phyloP scores from a whole-genome alignment of 2,113 vertebrate species.

The Trogon surrucura region DNA sequence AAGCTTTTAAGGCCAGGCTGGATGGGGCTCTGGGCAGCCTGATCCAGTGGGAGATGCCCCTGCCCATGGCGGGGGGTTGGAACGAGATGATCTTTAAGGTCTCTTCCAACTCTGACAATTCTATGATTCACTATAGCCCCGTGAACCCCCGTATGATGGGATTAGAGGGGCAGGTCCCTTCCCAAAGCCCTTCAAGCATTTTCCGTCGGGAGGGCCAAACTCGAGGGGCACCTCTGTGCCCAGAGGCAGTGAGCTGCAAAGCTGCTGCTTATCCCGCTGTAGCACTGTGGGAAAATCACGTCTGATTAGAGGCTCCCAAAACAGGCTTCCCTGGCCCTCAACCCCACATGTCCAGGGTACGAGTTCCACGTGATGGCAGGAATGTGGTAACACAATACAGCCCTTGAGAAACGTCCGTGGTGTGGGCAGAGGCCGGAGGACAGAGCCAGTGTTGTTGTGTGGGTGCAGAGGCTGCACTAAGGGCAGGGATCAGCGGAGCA shows the following conservation, averaged over 20 bases:
- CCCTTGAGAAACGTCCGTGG: background rate
- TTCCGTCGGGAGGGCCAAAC: background rate
- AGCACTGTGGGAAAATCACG: background rate
- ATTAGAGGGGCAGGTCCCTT: background rate
- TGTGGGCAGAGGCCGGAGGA: background rate
- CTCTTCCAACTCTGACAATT: too few relatives aligned
- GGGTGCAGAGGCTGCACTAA: background rate
- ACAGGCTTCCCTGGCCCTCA: background rate
- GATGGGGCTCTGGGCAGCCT: too few relatives aligned
- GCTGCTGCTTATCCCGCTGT: accelerated
- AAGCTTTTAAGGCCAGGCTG: too few relatives aligned
- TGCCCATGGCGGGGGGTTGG: too few relatives aligned
- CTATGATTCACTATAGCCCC: accelerated
- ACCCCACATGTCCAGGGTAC: accelerated
- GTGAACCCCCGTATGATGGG: accelerated
- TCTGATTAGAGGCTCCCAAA: background rate
- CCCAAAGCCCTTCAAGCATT: background rate
- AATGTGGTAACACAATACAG: background rate
- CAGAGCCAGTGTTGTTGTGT: background rate
- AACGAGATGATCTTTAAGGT: too few relatives aligned
- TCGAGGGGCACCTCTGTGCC: accelerated
- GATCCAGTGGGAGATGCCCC: too few relatives aligned
- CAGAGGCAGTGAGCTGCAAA: accelerated
- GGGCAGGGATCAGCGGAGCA: background rate
- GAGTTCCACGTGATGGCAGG: background rate